Percentiles rank a stretch among this genome's conserved stretches.
phyloP scores from a whole-genome alignment of 2,113 vertebrate genomes.

The Aphelocoma coerulescens region DNA sequence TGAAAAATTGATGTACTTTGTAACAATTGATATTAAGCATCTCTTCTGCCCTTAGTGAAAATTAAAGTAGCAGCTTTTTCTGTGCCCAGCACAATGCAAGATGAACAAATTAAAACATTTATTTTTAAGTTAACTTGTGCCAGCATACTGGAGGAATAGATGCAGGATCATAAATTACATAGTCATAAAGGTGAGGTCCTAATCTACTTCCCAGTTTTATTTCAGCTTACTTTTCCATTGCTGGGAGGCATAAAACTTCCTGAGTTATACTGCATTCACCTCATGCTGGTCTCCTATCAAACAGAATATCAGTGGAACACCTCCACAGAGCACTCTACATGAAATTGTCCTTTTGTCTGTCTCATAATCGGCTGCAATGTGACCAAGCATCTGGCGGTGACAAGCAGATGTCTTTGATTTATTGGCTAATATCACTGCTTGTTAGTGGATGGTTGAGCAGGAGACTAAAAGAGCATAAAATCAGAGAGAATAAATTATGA shows the following conservation, averaged over 20 bases:
- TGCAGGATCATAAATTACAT: constrained; percentile 21
- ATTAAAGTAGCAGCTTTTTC: constrained; percentile 2
- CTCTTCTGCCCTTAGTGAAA: constrained; percentile 18
- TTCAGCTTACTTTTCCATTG: constrained; percentile 63
- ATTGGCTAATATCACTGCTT: constrained; percentile 87
- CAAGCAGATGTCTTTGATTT: constrained; percentile 90
- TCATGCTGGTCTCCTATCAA: constrained; percentile 78
- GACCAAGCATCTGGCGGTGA: constrained; percentile 87
- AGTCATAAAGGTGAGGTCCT: constrained; percentile 51
- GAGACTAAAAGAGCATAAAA: constrained; percentile 83
- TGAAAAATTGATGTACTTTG: constrained; percentile 15
- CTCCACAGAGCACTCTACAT: constrained; percentile 71
- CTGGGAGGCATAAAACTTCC: constrained; percentile 66
- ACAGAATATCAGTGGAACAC: constrained; percentile 75
- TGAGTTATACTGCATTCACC: constrained; percentile 67
- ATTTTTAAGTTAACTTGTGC: constrained; percentile 18
- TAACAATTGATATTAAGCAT: background rate
- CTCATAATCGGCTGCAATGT: constrained; percentile 85
- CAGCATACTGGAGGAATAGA: background rate
- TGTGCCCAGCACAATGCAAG: background rate
- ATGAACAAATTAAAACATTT: constrained; percentile 13
- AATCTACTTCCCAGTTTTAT: constrained; percentile 69
- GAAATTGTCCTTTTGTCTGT: constrained; percentile 77
- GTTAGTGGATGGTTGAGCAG: constrained; percentile 86
- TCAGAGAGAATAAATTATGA: constrained; percentile 89